Evolutionary conservation across 2,797 vertebrate species (phyloP), one percentile per base, ranked within the genome.

Genomic region (Alcedo quadribrachys): DNA sequence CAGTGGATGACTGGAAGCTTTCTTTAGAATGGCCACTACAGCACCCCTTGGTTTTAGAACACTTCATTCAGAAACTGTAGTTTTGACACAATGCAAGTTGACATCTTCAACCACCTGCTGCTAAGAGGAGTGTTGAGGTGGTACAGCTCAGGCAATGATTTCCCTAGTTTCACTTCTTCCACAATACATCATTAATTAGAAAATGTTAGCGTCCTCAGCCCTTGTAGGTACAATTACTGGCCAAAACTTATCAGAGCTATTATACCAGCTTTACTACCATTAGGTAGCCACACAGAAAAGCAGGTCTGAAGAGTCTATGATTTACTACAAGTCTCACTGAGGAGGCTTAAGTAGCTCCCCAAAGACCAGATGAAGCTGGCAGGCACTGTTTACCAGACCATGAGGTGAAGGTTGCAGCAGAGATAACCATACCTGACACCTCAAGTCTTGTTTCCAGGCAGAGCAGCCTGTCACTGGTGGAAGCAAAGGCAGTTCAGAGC

Each of bases 271-370:
- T 60, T 57, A 21, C 32, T 43, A 28, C 75, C 8, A 6, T 28
- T 7, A 77, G 32, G 40, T 28, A 63, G 11, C 28, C 12, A 21
- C 27, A 55, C 1, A 77, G 61, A 57, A 89, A 69, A 76, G 40
- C 45, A 35, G n/a, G 8, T 57, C 65, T 55, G 37, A 77, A 63
- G 43, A 89, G 45, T 5, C 55, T 55, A 0, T 40, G 35, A 85
- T 85, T 90, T 61, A 80, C 88, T 30, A 32, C 40, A 69, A 92
- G 40, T 35, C 21, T 90, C 45, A 58, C 50, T 71, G 37, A 1
- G 2, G 51, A 74, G 28, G 40, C 28, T 50, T 9, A 80, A 88
- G 86, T 37, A n/a, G 69, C 58, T 91, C 42, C 78, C 57, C 24
- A 25, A 67, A 67, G 37, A 50, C 16, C 68, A 37, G 45, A 45